These are phyloP conservation scores for Odontamblyopus rebecca DNA, from an alignment of 2,797 vertebrate species.

Conservation along the genomic window DNA sequence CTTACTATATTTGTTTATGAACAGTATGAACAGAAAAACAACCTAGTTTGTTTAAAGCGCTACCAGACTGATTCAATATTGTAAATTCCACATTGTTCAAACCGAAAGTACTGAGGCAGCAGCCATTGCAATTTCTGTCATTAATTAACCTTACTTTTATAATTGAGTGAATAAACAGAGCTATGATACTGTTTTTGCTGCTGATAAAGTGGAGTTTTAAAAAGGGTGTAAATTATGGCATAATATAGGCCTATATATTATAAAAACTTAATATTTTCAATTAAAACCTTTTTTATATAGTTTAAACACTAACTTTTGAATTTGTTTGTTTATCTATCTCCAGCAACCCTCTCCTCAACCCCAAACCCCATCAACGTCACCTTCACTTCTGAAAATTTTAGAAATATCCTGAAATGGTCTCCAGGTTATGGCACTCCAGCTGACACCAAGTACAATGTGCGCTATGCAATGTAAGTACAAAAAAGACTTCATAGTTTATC, in stretches of 20 bases:
- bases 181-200: not conserved
- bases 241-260: too few species aligned
- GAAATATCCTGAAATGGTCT: conserved; percentile 70
- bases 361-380: conserved; percentile 56
- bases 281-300: too few species aligned
- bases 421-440: conserved; percentile 41
- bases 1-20: not conserved
- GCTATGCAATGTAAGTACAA: conserved; percentile 75
- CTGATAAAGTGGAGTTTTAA: not conserved
- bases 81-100: not conserved
- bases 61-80: not conserved
- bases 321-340: not conserved
- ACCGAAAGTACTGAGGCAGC: conserved; percentile 1
- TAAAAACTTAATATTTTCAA: too few species aligned
- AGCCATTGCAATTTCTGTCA: not conserved
- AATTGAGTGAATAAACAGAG: not conserved
- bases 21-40: not conserved
- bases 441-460: conserved; percentile 59
- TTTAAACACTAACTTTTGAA: not conserved
- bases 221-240: not conserved
- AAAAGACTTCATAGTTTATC: not conserved
- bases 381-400: conserved; percentile 73
- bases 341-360: conserved; percentile 26
- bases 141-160: not conserved
- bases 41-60: not conserved